These are phyloP conservation scores for Malurus melanocephalus DNA, from an alignment of 2,113 vertebrate species.

Conservation along the genomic window DNA sequence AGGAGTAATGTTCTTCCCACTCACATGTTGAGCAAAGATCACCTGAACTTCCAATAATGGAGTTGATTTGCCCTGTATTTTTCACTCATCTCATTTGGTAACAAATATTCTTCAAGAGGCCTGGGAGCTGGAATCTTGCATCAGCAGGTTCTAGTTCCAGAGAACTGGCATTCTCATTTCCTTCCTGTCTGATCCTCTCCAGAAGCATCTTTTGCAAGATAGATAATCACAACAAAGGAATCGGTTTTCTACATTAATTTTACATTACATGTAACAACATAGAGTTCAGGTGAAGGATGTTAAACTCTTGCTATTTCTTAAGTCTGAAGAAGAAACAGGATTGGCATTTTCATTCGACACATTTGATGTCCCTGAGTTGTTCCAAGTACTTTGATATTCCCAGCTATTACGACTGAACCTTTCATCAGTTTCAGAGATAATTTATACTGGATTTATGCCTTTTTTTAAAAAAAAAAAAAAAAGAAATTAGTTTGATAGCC, in stretches of 20 bases:
- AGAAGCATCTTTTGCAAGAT: background rate
- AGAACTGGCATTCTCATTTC: background rate
- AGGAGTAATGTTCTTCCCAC: background rate
- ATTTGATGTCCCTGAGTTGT: background rate
- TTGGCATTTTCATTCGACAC: background rate
- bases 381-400: background rate
- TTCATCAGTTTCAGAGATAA: background rate
- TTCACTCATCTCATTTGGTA: background rate
- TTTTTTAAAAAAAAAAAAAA: too few species aligned
- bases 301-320: background rate
- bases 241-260: background rate
- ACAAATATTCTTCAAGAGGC: background rate
- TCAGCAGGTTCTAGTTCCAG: background rate
- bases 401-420: background rate
- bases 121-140: background rate
- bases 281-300: background rate
- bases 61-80: background rate
- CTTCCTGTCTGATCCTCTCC: background rate
- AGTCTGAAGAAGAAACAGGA: background rate
- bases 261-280: background rate
- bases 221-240: background rate
- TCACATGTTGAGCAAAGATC: background rate
- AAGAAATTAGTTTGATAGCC: background rate
- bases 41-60: background rate
- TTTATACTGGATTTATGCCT: background rate